Percentiles rank a stretch among this genome's conserved stretches.
Conservation (phyloP, 2,888 invertebrate genomes). For the Athalia cordata region DNA sequence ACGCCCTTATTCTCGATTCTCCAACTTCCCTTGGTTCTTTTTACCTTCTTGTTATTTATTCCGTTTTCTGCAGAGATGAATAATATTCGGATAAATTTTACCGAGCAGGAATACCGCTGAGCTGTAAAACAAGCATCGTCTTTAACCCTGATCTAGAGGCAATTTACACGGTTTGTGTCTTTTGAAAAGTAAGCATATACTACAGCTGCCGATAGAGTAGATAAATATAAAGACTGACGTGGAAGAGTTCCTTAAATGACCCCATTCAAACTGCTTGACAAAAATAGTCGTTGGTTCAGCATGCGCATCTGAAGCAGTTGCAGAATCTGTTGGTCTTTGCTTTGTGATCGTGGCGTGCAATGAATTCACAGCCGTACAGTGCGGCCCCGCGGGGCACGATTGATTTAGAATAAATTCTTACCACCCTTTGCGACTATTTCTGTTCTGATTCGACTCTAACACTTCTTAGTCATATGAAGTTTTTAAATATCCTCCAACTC, state of each 20-base stretch:
- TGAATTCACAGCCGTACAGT: constrained; percentile 40
- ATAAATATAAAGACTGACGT: not conserved
- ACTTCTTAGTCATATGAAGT: too few species aligned
- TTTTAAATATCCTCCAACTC: too few species aligned
- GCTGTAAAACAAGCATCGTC: too few species aligned
- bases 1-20: too few species aligned
- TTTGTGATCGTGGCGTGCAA: constrained; percentile 29
- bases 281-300: constrained; percentile 3
- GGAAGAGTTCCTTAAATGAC: constrained; percentile 37
- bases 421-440: constrained; percentile 19
- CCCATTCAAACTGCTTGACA: not conserved
- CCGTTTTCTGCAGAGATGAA: not conserved
- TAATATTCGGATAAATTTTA: too few species aligned
- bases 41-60: not conserved
- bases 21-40: too few species aligned
- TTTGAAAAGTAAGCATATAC: too few species aligned
- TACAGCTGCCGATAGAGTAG: not conserved
- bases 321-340: constrained; percentile 37
- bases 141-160: too few species aligned
- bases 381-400: constrained; percentile 6
- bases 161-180: too few species aligned
- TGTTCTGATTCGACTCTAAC: constrained; percentile 26
- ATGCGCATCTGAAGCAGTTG: constrained; percentile 31
- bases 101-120: too few species aligned
- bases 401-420: constrained; percentile 41